phyloP scores from a whole-genome alignment of 2,888 invertebrate species.

The Cenopis cana region DNA sequence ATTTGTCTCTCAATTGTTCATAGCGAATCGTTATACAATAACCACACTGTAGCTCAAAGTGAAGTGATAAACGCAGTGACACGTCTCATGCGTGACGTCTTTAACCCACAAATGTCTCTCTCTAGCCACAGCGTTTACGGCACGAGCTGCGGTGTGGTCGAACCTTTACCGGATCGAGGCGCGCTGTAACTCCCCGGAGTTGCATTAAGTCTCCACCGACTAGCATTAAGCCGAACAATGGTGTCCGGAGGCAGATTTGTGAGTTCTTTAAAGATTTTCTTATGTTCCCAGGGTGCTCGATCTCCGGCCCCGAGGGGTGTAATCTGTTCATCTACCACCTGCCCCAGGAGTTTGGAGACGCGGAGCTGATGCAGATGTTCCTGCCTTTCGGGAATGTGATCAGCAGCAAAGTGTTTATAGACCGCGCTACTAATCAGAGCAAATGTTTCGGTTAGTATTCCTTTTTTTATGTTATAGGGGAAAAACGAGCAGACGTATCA shows the following conservation, averaged over 20 bases:
- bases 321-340: conserved; percentile 99
- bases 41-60: too few relatives aligned
- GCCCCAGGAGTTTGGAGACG: conserved; percentile 99
- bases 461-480: background rate
- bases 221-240: conserved; percentile 50
- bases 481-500: too few relatives aligned
- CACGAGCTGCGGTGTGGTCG: too few relatives aligned
- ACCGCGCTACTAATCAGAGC: conserved; percentile 99
- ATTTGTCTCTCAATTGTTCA: too few relatives aligned
- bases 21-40: too few relatives aligned
- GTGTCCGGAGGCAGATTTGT: conserved; percentile 80
- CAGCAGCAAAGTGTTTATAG: conserved; percentile 99
- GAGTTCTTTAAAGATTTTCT: conserved; percentile 89
- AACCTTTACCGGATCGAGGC: background rate
- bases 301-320: conserved; percentile 99
- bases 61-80: too few relatives aligned
- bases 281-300: conserved; percentile 95
- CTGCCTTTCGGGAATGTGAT: conserved; percentile 99
- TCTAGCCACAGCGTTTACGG: too few relatives aligned
- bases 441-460: conserved; percentile 98
- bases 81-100: too few relatives aligned
- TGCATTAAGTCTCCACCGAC: background rate
- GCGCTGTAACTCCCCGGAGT: too few relatives aligned
- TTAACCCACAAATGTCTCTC: too few relatives aligned
- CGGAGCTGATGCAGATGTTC: conserved; percentile 99